Conservation (phyloP, 2,113 vertebrate genomes). For the Carlito syrichta region DNA sequence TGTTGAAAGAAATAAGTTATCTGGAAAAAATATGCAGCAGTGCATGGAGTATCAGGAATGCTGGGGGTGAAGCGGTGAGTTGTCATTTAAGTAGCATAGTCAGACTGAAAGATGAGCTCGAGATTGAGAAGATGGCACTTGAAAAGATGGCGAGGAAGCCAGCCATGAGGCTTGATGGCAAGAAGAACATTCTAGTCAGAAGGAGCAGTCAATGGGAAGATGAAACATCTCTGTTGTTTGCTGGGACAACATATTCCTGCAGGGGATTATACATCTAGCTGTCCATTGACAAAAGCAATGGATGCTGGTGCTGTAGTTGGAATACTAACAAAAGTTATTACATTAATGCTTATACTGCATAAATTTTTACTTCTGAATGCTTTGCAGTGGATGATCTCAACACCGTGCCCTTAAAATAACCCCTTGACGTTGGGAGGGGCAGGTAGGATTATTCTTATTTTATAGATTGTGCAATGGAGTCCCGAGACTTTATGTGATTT, state of each 20-base stretch:
- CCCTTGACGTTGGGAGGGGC: not conserved
- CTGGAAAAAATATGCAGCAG: not conserved
- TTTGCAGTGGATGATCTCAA: not conserved
- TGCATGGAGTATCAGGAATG: not conserved
- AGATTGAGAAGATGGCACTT: not conserved
- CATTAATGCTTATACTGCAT: not conserved
- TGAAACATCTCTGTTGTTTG: not conserved
- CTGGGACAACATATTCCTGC: accelerated
- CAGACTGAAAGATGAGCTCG: not conserved
- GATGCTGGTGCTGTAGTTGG: not conserved
- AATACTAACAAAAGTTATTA: accelerated
- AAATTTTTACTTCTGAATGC: not conserved
- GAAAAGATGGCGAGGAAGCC: not conserved
- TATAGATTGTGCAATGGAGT: not conserved
- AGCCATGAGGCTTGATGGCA: not conserved
- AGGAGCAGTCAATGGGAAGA: not conserved
- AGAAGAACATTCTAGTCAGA: not conserved
- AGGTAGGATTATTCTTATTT: not conserved
- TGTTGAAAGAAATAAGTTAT: not conserved
- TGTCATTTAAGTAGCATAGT: not conserved
- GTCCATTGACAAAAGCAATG: accelerated
- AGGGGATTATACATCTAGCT: not conserved
- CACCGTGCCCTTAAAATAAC: not conserved
- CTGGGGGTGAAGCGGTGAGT: too few species aligned
- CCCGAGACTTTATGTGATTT: conserved; percentile 29